Percentiles rank a stretch among this genome's conserved stretches.
phyloP scores from a whole-genome alignment of 1,140 invertebrate species.

The Drosophila nasuta region DNA sequence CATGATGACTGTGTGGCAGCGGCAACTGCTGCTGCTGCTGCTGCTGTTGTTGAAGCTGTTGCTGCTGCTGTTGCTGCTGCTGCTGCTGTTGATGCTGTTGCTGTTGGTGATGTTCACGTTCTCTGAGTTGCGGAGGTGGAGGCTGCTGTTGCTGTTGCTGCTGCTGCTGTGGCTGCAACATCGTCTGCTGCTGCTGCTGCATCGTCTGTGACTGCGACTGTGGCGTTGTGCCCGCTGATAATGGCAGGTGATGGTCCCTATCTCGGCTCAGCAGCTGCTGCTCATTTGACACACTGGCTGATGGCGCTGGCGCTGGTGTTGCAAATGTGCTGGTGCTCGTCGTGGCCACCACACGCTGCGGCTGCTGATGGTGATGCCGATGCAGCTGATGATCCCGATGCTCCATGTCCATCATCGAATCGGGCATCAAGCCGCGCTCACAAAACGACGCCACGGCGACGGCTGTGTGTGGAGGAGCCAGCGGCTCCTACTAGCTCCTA shows the following conservation, averaged over 20 bases:
- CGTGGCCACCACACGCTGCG: constrained; percentile 43
- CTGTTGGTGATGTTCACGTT: constrained; percentile 59
- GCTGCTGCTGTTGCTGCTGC: constrained; percentile 31
- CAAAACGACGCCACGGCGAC: constrained; percentile 75
- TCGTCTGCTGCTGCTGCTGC: constrained; percentile 34
- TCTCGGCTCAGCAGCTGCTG: constrained; percentile 27
- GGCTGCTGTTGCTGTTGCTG: constrained; percentile 37
- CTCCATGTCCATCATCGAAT: constrained; percentile 79
- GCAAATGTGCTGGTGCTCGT: constrained; percentile 65
- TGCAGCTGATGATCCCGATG: constrained; percentile 74
- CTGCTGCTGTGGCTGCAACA: constrained; percentile 35
- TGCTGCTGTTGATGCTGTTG: constrained; percentile 42
- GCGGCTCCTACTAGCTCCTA: constrained; percentile 17
- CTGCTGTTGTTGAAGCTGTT: constrained; percentile 43
- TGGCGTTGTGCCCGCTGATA: constrained; percentile 31
- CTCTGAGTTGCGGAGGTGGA: constrained; percentile 46
- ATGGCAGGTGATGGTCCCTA: constrained; percentile 51
- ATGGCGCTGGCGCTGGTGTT: constrained; percentile 57
- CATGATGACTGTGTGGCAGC: constrained; percentile 70
- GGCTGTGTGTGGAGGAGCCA: constrained; percentile 45
- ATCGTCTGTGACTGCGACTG: constrained; percentile 45
- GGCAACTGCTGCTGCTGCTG: constrained; percentile 40
- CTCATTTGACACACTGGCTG: constrained; percentile 14
- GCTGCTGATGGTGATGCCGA: constrained; percentile 65
- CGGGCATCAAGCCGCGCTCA: constrained; percentile 75